Conservation (phyloP, 1,140 invertebrate genomes). For the Papilio glaucus region DNA sequence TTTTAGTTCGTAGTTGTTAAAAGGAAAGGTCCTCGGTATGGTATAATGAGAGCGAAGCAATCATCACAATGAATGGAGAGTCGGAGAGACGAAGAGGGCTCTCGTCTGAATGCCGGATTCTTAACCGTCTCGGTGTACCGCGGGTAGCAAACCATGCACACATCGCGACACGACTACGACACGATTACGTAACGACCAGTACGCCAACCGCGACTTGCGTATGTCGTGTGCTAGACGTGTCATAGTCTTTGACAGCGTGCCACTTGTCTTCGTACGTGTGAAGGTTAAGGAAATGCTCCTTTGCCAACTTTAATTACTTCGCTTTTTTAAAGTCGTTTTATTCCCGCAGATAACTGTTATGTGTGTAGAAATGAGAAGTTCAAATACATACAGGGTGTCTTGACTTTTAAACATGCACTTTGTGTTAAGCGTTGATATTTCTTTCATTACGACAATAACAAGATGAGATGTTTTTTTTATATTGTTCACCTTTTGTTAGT, state of each 20-base stretch:
- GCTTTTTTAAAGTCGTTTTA: slow-evolving; percentile 30
- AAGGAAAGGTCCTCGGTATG: slow-evolving; percentile 50
- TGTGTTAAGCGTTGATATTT: not conserved
- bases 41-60: slow-evolving; percentile 74
- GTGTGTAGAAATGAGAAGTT: not conserved
- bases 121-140: slow-evolving; percentile 49
- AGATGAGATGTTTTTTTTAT: no score
- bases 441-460: not conserved
- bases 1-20: slow-evolving; percentile 35
- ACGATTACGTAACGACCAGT: not conserved
- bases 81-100: slow-evolving; percentile 55
- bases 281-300: slow-evolving; percentile 9
- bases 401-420: not conserved
- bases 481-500: no score
- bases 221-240: no score
- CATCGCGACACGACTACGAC: slow-evolving; percentile 25
- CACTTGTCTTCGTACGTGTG: slow-evolving; percentile 17
- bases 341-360: slow-evolving; percentile 3
- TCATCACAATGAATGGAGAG: slow-evolving; percentile 78
- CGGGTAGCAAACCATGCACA: slow-evolving; percentile 44
- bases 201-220: no score
- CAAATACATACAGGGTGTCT: not conserved
- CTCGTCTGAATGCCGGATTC: slow-evolving; percentile 64
- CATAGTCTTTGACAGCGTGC: not conserved
- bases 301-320: slow-evolving; percentile 31